Evolutionary conservation across 2,797 vertebrate species (phyloP).

Genomic region (Synanceia verrucosa): DNA sequence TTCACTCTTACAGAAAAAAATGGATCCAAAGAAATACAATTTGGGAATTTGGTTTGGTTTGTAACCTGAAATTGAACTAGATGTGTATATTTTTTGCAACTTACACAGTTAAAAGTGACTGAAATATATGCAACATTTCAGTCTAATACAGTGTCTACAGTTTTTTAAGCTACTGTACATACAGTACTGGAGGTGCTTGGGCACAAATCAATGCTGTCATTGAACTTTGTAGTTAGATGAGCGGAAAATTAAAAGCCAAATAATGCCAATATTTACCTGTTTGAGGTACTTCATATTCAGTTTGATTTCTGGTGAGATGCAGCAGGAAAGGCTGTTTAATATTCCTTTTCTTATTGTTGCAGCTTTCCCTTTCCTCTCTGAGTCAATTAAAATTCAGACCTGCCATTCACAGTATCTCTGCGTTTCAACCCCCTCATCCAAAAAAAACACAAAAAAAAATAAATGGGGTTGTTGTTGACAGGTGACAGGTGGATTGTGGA

Average conservation of each 20-base stretch:
- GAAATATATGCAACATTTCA: constrained; percentile 6
- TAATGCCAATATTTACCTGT: background rate
- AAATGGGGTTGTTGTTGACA: constrained; percentile 27
- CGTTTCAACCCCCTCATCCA: background rate
- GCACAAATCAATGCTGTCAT: background rate
- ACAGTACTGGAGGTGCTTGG: background rate
- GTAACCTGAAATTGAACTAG: constrained; percentile 26
- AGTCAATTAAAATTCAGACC: constrained; percentile 36
- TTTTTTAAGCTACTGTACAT: background rate
- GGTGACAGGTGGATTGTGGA: constrained; percentile 50
- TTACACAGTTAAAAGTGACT: background rate
- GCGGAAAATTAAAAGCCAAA: background rate
- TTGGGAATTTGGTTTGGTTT: background rate
- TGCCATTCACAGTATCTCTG: constrained; percentile 13
- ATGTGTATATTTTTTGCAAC: constrained; percentile 9
- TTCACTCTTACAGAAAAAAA: background rate
- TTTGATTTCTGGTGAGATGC: background rate
- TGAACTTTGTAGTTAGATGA: background rate
- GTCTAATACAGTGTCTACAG: background rate
- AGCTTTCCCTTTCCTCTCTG: constrained; percentile 10
- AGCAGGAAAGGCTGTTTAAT: constrained; percentile 10
- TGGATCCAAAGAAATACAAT: background rate
- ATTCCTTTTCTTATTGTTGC: constrained; percentile 22
- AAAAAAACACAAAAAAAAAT: background rate
- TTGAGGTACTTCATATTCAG: background rate